phyloP scores from a whole-genome alignment of 2,888 invertebrate genomes.

The Cheilosia soror region DNA sequence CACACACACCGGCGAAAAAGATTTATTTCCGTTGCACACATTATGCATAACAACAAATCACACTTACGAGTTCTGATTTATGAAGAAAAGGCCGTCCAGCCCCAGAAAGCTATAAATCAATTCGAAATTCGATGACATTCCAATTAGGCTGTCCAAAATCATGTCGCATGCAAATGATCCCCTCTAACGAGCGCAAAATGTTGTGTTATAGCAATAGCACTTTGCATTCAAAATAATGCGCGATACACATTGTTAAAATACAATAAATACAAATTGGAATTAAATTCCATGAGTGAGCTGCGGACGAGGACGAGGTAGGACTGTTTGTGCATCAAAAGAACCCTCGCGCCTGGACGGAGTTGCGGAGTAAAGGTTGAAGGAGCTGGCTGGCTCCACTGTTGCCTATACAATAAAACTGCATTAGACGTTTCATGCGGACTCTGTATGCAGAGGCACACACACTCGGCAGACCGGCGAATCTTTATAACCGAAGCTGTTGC shows the following conservation, averaged over 20 bases:
- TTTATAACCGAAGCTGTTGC: slow-evolving; percentile 10
- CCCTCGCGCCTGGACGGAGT: background rate
- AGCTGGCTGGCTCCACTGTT: slow-evolving; percentile 13
- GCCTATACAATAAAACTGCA: slow-evolving; percentile 19
- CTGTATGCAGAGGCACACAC: slow-evolving; percentile 2
- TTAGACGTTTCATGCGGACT: slow-evolving; percentile 8
- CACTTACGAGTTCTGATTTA: slow-evolving; percentile 46
- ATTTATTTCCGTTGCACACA: slow-evolving; percentile 40
- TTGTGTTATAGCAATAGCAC: slow-evolving; percentile 6
- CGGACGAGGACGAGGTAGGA: background rate
- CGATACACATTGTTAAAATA: slow-evolving; percentile 25
- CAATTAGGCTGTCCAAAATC: slow-evolving; percentile 54
- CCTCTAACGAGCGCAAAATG: slow-evolving; percentile 22
- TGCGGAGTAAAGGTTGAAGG: background rate
- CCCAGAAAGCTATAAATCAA: slow-evolving; percentile 42
- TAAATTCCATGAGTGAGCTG: slow-evolving; percentile 9
- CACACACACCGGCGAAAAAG: slow-evolving; percentile 13
- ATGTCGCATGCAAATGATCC: slow-evolving; percentile 45
- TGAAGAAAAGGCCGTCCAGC: slow-evolving; percentile 22
- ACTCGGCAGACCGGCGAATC: background rate
- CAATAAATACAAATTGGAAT: slow-evolving; percentile 49
- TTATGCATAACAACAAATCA: slow-evolving; percentile 22
- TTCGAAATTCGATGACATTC: slow-evolving; percentile 56
- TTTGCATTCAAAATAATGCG: slow-evolving; percentile 16
- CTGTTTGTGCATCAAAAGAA: background rate